Conservation (phyloP, 2,113 vertebrate species). For the Rhynchomys soricoides region DNA sequence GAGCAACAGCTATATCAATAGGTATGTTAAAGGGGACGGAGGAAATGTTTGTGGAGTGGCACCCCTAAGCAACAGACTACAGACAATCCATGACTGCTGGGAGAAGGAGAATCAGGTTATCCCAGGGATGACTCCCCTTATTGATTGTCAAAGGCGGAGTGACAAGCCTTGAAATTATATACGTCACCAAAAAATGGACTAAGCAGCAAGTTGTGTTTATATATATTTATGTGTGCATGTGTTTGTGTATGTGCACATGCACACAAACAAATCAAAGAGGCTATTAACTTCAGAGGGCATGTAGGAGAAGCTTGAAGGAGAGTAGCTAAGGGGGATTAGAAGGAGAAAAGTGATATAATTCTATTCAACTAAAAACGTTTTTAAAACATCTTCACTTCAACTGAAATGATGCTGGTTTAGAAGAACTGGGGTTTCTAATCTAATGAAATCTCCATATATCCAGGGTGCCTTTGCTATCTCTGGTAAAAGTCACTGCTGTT, state of each 20-base stretch:
- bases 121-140: background rate
- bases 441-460: slow-evolving; percentile 52
- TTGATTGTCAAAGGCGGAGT: background rate
- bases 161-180: background rate
- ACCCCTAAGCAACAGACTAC: background rate
- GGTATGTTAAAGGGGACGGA: too few relatives aligned
- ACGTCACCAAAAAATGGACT: background rate
- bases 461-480: slow-evolving; percentile 63
- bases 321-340: background rate
- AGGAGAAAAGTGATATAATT: background rate
- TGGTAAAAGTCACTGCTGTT: slow-evolving; percentile 66
- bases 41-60: background rate
- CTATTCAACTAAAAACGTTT: background rate
- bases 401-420: slow-evolving; percentile 65
- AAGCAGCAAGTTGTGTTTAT: background rate
- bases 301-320: background rate
- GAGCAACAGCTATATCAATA: background rate
- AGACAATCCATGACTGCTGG: background rate
- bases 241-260: background rate
- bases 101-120: background rate
- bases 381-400: slow-evolving; percentile 72
- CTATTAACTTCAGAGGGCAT: background rate
- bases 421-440: background rate
- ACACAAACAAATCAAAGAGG: background rate
- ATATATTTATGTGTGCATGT: background rate